Evolutionary conservation across 2,888 invertebrate species (phyloP), one percentile per base, ranked within the genome.

Genomic region (Microctonus brassicae): DNA sequence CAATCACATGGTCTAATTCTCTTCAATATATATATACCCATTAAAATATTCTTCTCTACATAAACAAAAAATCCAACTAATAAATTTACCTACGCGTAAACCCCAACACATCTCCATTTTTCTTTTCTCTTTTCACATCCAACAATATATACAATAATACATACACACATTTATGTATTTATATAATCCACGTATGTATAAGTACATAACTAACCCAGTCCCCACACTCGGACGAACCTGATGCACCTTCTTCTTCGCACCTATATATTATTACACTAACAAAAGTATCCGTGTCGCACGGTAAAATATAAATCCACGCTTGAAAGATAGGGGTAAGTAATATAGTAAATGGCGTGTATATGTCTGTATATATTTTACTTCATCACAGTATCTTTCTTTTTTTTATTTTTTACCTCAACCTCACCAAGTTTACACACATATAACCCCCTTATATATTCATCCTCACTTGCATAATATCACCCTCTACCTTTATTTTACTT

Each of bases 1-100:
- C n/a, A n/a, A n/a, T n/a, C n/a, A n/a, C n/a, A 83, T 81, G 85
- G 83, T 86, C 86, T 86, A 86, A 86, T 86, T 86, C 83, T 82
- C 85, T 83, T 83, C 70, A 72, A 74, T 73, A 78, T 76, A 78
- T 79, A 84, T 81, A 36, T 4, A 20, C 17, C 2, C 47, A 29
- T 83, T 81, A 81, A 82, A 83, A 77, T 81, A 76, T 47, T 17
- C 47, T 17, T 9, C 17, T n/a, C 9, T 5, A n/a, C 17, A 47
- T 47, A 47, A 17, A n/a, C 17, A 47, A 17, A 47, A 17, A 47
- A 7, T 17, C 9, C 6, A 9, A 47, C 17, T 7, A n/a, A 39
- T 39, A 10, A 17, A 47, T 47, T 17, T n/a, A 47, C 7, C 17
- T 47, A 47, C 17, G 9, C 17, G 17, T 47, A 6, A 29, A 29